Base-by-base conservation (phyloP, 2,113 vertebrate species). In the Neogale vison region DNA sequence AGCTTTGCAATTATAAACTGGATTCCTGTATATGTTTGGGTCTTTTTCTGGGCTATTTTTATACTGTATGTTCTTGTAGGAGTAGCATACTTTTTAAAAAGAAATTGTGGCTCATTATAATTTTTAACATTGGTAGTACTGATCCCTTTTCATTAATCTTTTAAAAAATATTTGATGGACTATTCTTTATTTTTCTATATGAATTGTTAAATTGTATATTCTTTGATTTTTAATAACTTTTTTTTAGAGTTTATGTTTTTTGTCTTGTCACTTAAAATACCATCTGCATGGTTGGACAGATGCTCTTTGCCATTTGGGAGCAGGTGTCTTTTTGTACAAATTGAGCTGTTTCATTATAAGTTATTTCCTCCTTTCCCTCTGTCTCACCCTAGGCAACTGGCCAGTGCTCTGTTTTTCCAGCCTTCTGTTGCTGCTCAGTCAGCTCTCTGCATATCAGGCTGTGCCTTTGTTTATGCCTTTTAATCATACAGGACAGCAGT, bases 291-390 rank as follows among this genome's bases (percentile, higher is more conserved):
- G n/a, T 96, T 97, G 97, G 96, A 95, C 36, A 84, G 50, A 95
- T 95, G 74, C 47, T 93, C 52, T 82, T 93, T 93, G 92, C 74
- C 88, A 95, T 98, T 98, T 97, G 82, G 63, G 84, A 98, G 95
- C 95, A 98, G 92, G 93, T 98, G 94, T 96, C 92, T 90, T 97
- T 95, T 90, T 97, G 95, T 21, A 85, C 81, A 94, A 96, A 90
- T 93, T 85, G 74, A 97, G 63, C 89, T 79, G 63, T 93, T 97
- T 95, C 89, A 82, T 96, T 90, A 42, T 89, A 96, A 83, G 83
- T 96, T 92, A 95, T 95, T 98, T 98, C 92, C 94, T 90, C 47
- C 18, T 59, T 95, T 96, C 47, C 97, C 87, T 93, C 90, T 29
- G 1, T 72, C 96, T 90, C 65, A 52, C 23, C 61, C 94, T 95